Evolutionary conservation across 2,113 vertebrate genomes (phyloP).

Genomic region (Cyprinodon tularosa): DNA sequence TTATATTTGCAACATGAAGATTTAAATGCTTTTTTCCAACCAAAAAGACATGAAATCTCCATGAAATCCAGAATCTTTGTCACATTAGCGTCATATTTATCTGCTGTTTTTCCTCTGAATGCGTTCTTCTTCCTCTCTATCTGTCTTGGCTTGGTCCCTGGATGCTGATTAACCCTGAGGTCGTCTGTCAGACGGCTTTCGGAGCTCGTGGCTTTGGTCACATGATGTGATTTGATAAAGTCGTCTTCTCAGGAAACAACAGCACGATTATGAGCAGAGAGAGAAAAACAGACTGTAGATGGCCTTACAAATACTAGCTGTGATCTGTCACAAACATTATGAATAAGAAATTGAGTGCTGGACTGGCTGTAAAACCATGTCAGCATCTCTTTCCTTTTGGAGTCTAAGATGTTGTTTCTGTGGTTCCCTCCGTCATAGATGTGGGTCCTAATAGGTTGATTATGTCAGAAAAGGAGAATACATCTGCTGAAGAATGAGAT

Average conservation of each 20-base stretch:
- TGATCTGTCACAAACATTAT: slow-evolving; percentile 10
- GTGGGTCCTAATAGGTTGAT: not conserved
- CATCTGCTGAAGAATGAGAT: not conserved
- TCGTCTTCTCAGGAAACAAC: slow-evolving; percentile 47
- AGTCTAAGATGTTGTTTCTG: slow-evolving; percentile 2
- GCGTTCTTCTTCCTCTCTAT: not conserved
- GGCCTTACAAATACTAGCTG: slow-evolving; percentile 14
- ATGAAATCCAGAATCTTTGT: slow-evolving; percentile 11
- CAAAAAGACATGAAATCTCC: not conserved
- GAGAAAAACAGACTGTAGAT: slow-evolving; percentile 26
- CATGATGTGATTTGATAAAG: slow-evolving; percentile 67
- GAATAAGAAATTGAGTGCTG: not conserved
- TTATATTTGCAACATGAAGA: not conserved
- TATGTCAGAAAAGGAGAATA: too few relatives aligned
- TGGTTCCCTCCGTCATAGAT: not conserved
- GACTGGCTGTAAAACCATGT: not conserved
- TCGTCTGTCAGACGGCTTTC: slow-evolving; percentile 31
- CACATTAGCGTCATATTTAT: not conserved
- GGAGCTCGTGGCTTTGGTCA: slow-evolving; percentile 53
- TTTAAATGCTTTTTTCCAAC: not conserved
- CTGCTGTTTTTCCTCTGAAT: not conserved
- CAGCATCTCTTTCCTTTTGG: not conserved
- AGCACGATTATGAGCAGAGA: slow-evolving; percentile 6
- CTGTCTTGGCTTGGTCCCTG: slow-evolving; percentile 9
- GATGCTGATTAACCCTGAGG: slow-evolving; percentile 42